Base-by-base conservation (phyloP, 53 echinoderm and acorn worm genomes). In the Astropecten irregularis region DNA sequence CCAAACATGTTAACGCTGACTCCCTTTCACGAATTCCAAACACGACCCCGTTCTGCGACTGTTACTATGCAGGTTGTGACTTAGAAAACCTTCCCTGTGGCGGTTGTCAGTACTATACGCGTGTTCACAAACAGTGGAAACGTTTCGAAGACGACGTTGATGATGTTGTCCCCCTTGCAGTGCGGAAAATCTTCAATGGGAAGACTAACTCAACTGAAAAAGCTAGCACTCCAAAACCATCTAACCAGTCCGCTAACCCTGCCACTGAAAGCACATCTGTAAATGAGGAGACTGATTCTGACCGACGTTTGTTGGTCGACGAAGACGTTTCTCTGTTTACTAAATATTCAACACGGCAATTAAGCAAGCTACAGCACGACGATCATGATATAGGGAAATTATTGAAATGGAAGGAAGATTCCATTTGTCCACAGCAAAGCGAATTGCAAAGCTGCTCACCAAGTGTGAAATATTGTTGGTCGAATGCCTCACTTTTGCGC, bases 1-100 rank as follows among this genome's bases (percentile, higher is more conserved):
- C 62, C 30, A 67, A 68, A 23, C 87, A 88, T 27, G 40, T 5
- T 1, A 82, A 76, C 29, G 84, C 89, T 2, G 36, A 76, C 23
- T 54, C 89, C 0, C 52, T 84, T 3, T 55, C 84, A 9, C 71
- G 84, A 5, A 21, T 54, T 8, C 54, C 54, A 21, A 21, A 8
- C 0, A 8, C 3, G 9, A 22, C 8, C 9, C 22, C 3, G 3
- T 3, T 22, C 22, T 54, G 54, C 23, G 2, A 54, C 23, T 54
- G 54, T 21, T 54, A 54, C 18, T 54, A 22, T 20, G 22, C 54
- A 18, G 54, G 54, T 2, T 54, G 54, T 54, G 9, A 54, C 22
- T 4, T 54, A 3, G 8, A 20, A 16, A 21, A 16, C 8, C 22
- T 54, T 1, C 54, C 54, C 2, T 54, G 54, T 8, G 54, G 54